A percentile compares a stretch with the other conserved stretches of the same genome.
Evolutionary conservation across 2,888 invertebrate genomes (phyloP).

Genomic region (Gnatocerus cornutus): DNA sequence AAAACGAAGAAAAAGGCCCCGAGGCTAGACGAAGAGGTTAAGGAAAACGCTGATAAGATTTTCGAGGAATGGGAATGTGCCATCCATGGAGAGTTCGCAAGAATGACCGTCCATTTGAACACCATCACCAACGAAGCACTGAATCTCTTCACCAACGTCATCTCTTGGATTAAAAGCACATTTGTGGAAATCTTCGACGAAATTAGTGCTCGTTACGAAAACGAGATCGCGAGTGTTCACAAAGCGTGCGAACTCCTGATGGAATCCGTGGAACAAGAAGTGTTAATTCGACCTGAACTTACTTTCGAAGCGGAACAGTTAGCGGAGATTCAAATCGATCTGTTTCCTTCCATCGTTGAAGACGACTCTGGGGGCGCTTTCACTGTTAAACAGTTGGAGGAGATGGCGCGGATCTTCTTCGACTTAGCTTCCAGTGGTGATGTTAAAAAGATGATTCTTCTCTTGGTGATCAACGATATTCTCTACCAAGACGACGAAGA

Average conservation of each 20-base stretch:
- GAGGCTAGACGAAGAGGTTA: slow-evolving; percentile 57
- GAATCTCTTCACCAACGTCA: slow-evolving; percentile 71
- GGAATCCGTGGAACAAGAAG: slow-evolving; percentile 70
- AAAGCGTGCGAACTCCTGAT: slow-evolving; percentile 63
- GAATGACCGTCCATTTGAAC: slow-evolving; percentile 72
- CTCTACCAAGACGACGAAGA: slow-evolving; percentile 62
- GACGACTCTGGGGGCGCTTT: slow-evolving; percentile 57
- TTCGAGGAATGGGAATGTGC: slow-evolving; percentile 76
- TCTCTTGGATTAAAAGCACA: slow-evolving; percentile 71
- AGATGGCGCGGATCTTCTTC: slow-evolving; percentile 64
- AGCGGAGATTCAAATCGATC: slow-evolving; percentile 56
- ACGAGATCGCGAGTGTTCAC: slow-evolving; percentile 69
- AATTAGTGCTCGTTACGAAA: slow-evolving; percentile 67
- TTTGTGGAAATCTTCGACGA: slow-evolving; percentile 73
- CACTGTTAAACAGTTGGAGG: slow-evolving; percentile 63
- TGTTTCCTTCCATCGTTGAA: slow-evolving; percentile 51
- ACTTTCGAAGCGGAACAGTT: slow-evolving; percentile 67
- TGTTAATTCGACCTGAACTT: slow-evolving; percentile 69
- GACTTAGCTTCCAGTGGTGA: slow-evolving; percentile 68
- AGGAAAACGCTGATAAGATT: slow-evolving; percentile 67
- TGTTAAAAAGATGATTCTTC: slow-evolving; percentile 67
- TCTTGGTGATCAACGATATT: slow-evolving; percentile 71
- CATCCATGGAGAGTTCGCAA: slow-evolving; percentile 74
- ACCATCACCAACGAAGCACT: slow-evolving; percentile 71
- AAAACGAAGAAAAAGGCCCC: slow-evolving; percentile 68